Base-by-base conservation (phyloP, 23 tunicate genomes). In the Clavelina lepadiformis region DNA sequence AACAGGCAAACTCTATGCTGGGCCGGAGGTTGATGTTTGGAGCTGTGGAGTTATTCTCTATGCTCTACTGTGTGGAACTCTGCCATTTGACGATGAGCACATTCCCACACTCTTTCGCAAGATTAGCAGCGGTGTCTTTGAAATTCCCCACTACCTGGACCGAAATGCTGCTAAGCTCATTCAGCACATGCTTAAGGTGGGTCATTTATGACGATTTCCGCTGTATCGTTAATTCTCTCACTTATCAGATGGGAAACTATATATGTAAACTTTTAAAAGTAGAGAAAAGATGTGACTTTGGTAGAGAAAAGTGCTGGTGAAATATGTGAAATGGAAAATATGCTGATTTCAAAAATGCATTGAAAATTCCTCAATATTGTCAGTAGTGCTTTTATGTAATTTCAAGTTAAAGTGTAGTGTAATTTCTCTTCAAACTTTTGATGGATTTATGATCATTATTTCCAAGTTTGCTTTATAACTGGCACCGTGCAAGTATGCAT, bases 11-110 rank as follows among this genome's bases (percentile, higher is more conserved):
- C 69, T 94, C 38, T 94, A 94, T 76, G 99, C 99, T 75, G 99
- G 99, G 7, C 99, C 99, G 13, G 99, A 94, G 65, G 99, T 94
- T 20, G 99, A 94, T 59, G 95, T 94, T 11, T 94, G 99, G 99
- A 94, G 99, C 46, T 79, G 92, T 59, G 99, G 99, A 19, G 95
- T 94, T 0, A 94, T 94, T n/a, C 60, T 94, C 46, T 94, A 94
- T 63, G 99, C 99, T 22, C 38, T 94, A 56, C 82, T 94, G 28
- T 94, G 99, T 69, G 99, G 99, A 30, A 94, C 99, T 32, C 47
- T 94, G 44, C 99, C 99, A 2, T 94, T 94, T 61, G 99, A 94
- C 67, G 99, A 94, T 71, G 99, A 94, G 51, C 94, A 94, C 64
- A 88, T 86, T 33, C 94, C 91, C 0, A 86, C 81, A 22, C 54